phyloP scores from a whole-genome alignment of 2,113 vertebrate genomes.

The Nyctibius bracteatus region DNA sequence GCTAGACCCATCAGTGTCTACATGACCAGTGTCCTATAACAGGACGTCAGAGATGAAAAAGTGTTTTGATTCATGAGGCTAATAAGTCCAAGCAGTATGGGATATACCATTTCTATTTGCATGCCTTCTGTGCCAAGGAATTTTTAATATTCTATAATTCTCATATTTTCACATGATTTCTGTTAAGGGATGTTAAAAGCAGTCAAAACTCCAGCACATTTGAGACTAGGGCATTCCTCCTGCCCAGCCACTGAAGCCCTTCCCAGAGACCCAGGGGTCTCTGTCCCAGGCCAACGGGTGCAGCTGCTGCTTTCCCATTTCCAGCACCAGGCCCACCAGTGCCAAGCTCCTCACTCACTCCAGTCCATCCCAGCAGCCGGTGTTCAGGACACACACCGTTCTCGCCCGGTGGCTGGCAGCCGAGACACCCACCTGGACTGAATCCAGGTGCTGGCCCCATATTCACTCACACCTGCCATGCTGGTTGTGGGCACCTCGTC shows the following conservation, averaged over 20 bases:
- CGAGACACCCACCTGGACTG: not conserved
- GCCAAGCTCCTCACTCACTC: not conserved
- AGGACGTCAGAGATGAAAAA: not conserved
- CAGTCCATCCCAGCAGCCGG: rapidly evolving
- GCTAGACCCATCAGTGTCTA: not conserved
- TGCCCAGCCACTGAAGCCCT: not conserved
- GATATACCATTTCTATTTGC: not conserved
- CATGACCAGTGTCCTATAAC: not conserved
- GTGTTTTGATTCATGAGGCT: not conserved
- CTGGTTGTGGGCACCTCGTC: rapidly evolving
- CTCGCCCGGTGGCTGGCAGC: not conserved
- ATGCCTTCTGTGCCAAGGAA: not conserved
- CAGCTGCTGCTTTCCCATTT: not conserved
- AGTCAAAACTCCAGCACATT: not conserved
- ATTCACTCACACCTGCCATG: rapidly evolving
- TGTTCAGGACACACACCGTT: not conserved
- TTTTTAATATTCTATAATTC: not conserved
- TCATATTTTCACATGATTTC: not conserved
- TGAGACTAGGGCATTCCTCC: not conserved
- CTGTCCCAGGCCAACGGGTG: no score
- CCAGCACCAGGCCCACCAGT: no score
- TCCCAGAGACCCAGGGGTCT: not conserved
- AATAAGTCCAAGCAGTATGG: not conserved
- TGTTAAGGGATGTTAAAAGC: not conserved
- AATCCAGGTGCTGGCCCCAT: not conserved